phyloP scores from a whole-genome alignment of 2,888 invertebrate genomes.

The Stenotaenia linearis region DNA sequence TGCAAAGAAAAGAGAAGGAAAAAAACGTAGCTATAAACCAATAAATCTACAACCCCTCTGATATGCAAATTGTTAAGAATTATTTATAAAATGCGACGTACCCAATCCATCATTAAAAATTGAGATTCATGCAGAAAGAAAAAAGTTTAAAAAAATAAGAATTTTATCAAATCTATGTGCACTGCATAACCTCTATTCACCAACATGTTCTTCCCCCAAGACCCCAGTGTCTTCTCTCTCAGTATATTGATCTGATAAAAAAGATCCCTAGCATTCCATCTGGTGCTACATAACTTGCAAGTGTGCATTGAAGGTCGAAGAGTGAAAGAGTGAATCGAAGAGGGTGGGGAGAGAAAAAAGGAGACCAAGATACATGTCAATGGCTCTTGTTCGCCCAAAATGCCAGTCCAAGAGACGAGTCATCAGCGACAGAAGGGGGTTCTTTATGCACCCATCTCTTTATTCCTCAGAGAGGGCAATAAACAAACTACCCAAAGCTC shows the following conservation, averaged over 20 bases:
- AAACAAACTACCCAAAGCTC: neutral
- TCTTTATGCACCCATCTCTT: conserved; percentile 11
- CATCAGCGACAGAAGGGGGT: conserved; percentile 6
- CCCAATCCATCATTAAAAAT: neutral
- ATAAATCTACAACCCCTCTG: conserved; percentile 2
- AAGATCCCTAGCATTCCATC: neutral
- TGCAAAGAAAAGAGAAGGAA: neutral
- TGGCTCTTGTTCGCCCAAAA: conserved; percentile 17
- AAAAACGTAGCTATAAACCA: neutral
- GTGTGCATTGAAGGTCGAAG: conserved; percentile 15
- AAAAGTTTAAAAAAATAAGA: neutral
- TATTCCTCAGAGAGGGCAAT: neutral
- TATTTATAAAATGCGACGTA: conserved; percentile 7
- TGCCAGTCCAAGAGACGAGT: conserved; percentile 14
- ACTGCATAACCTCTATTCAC: neutral
- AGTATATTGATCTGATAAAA: conserved; percentile 4
- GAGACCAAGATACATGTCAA: conserved; percentile 18
- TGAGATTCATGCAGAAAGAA: neutral
- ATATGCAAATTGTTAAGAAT: conserved; percentile 9
- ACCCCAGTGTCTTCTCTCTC: neutral
- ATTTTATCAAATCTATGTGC: conserved; percentile 19
- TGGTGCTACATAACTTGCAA: conserved; percentile 9
- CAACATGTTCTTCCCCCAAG: neutral
- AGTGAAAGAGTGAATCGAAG: conserved; percentile 5
- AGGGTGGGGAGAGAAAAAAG: neutral